These are phyloP conservation scores for Sogatella furcifera DNA, from an alignment of 1,140 invertebrate species.

Conservation along the genomic window DNA sequence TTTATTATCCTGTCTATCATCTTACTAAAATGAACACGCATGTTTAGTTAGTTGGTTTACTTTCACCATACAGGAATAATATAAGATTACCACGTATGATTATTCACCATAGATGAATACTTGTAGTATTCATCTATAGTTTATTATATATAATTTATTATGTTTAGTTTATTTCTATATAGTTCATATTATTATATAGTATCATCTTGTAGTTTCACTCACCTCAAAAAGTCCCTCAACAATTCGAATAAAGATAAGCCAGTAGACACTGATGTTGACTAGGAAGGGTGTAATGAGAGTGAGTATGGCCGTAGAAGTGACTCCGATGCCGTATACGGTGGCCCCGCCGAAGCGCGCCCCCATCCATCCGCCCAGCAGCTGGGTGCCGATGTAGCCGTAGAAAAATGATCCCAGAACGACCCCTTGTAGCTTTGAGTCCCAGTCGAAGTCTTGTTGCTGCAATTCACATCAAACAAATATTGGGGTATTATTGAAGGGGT, in stretches of 20 bases:
- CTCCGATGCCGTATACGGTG: constrained; percentile 63
- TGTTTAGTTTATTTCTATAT: too few relatives aligned
- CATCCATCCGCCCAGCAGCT: constrained; percentile 61
- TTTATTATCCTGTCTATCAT: too few relatives aligned
- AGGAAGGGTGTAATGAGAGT: constrained; percentile 73
- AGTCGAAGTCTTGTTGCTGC: constrained; percentile 51
- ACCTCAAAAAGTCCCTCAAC: constrained; percentile 85
- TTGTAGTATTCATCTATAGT: too few relatives aligned
- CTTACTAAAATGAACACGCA: too few relatives aligned
- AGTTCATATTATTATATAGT: too few relatives aligned
- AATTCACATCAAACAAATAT: constrained; percentile 1
- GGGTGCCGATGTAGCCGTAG: constrained; percentile 54
- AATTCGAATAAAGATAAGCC: constrained; percentile 63
- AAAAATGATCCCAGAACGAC: constrained; percentile 53
- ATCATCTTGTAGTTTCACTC: too few relatives aligned
- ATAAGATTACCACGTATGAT: too few relatives aligned
- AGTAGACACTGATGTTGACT: constrained; percentile 53
- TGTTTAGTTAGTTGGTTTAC: too few relatives aligned
- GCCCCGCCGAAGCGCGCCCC: constrained; percentile 57
- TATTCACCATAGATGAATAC: too few relatives aligned
- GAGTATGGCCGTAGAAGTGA: constrained; percentile 66
- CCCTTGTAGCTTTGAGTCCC: constrained; percentile 42
- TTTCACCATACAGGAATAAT: too few relatives aligned
- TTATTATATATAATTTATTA: too few relatives aligned
- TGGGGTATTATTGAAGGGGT: too few relatives aligned